Evolutionary conservation across 2,888 invertebrate species (phyloP).

Genomic region (Bimastos eiseni): DNA sequence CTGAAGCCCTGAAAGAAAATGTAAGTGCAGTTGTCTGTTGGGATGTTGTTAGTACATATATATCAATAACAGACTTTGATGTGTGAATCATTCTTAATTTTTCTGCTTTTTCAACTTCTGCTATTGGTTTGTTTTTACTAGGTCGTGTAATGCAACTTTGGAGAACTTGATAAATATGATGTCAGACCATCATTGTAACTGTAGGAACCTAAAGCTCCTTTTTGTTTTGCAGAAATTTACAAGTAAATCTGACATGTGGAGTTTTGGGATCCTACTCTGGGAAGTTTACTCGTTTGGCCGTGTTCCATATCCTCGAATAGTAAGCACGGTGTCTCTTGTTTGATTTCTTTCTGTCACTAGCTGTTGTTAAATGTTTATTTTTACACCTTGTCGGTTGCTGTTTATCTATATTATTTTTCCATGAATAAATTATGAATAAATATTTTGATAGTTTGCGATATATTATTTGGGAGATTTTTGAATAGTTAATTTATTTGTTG

Average conservation of each 20-base stretch:
- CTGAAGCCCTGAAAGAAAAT: conserved; percentile 83
- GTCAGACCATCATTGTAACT: not conserved
- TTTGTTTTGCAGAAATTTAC: conserved; percentile 75
- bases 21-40: conserved; percentile 52
- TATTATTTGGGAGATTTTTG: not conserved
- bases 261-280: conserved; percentile 97
- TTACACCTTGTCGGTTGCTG: not conserved
- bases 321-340: conserved; percentile 68
- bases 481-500: not conserved
- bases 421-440: not conserved
- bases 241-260: conserved; percentile 99
- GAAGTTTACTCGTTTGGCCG: conserved; percentile 99
- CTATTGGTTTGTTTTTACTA: not conserved
- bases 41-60: no score
- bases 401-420: not conserved
- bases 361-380: not conserved
- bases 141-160: not conserved
- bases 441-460: not conserved
- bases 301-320: conserved; percentile 98
- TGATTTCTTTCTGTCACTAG: not conserved
- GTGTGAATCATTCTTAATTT: not conserved
- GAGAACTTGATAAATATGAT: no score
- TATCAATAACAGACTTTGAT: no score
- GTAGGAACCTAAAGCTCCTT: not conserved
- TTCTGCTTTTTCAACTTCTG: not conserved